phyloP scores from a whole-genome alignment of 1,140 invertebrate genomes.

The Oreohelix idahoensis region DNA sequence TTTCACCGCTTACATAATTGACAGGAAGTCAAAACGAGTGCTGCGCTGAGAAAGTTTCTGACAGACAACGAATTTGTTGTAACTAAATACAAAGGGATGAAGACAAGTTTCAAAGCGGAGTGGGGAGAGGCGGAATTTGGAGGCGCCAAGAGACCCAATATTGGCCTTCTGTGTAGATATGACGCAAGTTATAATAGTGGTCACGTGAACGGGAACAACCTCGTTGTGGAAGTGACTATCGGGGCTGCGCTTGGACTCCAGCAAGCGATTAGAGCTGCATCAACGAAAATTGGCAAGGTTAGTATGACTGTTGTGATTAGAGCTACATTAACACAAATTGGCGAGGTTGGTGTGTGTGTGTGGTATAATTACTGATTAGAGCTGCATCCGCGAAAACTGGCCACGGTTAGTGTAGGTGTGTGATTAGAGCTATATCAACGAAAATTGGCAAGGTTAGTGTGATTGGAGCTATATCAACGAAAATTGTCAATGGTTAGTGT shows the following conservation, averaged over 20 bases:
- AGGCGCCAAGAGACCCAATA: conserved; percentile 16
- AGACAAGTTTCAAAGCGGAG: conserved; percentile 11
- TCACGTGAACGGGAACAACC: conserved; percentile 32
- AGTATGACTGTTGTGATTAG: too few species aligned
- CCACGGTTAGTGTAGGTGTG: too few species aligned
- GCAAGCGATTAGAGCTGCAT: not conserved
- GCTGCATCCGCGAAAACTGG: too few species aligned
- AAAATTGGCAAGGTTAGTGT: conserved; percentile 20
- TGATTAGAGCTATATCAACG: not conserved
- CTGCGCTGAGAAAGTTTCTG: conserved; percentile 6
- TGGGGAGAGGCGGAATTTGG: conserved; percentile 7
- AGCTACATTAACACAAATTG: too few species aligned
- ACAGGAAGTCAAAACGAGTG: conserved; percentile 20
- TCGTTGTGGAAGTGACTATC: not conserved
- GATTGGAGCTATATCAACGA: not conserved
- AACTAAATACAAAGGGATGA: not conserved
- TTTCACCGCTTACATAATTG: too few species aligned
- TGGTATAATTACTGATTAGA: too few species aligned
- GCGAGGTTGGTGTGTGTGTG: too few species aligned
- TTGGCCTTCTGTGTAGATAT: conserved; percentile 15
- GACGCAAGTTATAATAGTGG: not conserved
- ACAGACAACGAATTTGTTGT: conserved; percentile 6
- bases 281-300: conserved; percentile 22
- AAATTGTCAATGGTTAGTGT: conserved; percentile 20
- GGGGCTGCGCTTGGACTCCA: conserved; percentile 14